Base-by-base conservation (phyloP, 2,888 invertebrate genomes). In the Tineola bisselliella region DNA sequence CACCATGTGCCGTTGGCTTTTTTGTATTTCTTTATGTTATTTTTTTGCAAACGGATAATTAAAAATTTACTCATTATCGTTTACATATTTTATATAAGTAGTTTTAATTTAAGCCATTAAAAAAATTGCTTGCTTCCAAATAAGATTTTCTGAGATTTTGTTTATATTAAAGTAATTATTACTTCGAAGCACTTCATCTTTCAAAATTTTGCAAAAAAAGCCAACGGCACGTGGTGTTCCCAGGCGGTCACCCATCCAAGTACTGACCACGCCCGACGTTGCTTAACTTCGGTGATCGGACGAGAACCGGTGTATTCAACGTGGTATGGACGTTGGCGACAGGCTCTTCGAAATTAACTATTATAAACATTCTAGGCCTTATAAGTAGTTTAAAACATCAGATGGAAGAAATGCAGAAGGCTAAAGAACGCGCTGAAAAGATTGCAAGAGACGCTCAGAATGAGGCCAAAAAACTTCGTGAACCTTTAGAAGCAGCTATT, bases 361-460 rank as follows among this genome's bases (percentile, higher is more conserved):
- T 38, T 3, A 38, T 10, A 12, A 10, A 10, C 10, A 38, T 6
- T 62, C 13, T 25, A 86, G 87, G 86, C 62, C 84, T 98, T 1
- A 97, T 98, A 63, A 94, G 94, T 73, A 94, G 94, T 66, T 84
- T 98, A 38, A 98, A 97, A 87, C 91, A 70, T 30, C 84, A 87
- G 68, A 84, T 87, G 90, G 94, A 94, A 69, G 93, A 94, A 71
- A 91, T 94, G 89, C 92, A 93, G 70, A 89, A 90, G 61, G 81
- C 92, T 60, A 91, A 92, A 68, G 92, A 91, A 69, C 91, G 94
- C 66, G 93, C 96, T 17, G 95, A 96, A 71, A 89, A 94, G 66
- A 71, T 84, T 43, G 87, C 90, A 0, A 79, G 84, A 31, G 93
- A 94, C 70, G 88, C 93, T 0, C 88, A 90, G 0, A 84, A 84